A percentile compares a stretch with the other conserved stretches of the same genome.
These are phyloP conservation scores for Sphenodon punctatus DNA, from an alignment of 2,797 vertebrate genomes.

Conservation along the genomic window DNA sequence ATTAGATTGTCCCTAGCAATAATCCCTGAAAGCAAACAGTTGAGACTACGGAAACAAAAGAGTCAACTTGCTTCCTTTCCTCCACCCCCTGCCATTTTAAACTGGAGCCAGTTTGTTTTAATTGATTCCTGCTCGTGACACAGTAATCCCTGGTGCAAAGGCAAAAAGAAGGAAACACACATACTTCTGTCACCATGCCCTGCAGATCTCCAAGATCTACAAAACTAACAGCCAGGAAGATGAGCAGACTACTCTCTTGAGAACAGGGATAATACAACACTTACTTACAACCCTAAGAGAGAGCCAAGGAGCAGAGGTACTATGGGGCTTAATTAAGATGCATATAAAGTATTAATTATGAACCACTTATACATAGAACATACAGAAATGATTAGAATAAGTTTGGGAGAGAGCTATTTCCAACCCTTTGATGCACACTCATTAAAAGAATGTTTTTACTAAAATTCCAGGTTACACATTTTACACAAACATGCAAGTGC, in stretches of 20 bases:
- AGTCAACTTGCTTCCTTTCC: conserved; percentile 2
- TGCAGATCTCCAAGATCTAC: conserved; percentile 15
- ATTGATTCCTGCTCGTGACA: conserved; percentile 15
- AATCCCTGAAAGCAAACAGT: conserved; percentile 36
- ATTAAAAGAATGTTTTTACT: not conserved
- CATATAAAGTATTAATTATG: conserved; percentile 1
- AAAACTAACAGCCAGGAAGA: not conserved
- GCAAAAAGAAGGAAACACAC: not conserved
- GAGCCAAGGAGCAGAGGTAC: not conserved
- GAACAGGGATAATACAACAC: not conserved
- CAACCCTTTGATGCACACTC: not conserved
- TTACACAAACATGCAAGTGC: not conserved
- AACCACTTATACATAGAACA: not conserved
- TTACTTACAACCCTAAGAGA: too few relatives aligned
- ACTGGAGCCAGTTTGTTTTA: not conserved
- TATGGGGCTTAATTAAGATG: not conserved
- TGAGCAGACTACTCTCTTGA: conserved; percentile 1
- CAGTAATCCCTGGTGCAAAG: not conserved
- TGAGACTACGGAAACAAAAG: conserved; percentile 3
- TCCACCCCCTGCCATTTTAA: not conserved
- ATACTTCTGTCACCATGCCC: not conserved
- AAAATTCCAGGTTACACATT: not conserved
- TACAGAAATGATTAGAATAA: not conserved
- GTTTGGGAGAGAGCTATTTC: not conserved
- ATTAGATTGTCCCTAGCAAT: conserved; percentile 36